Evolutionary conservation across 92 coral and sea anemone genomes (phyloP), one percentile per base, ranked within the genome.

Genomic region (Chrysogorgia sp.): DNA sequence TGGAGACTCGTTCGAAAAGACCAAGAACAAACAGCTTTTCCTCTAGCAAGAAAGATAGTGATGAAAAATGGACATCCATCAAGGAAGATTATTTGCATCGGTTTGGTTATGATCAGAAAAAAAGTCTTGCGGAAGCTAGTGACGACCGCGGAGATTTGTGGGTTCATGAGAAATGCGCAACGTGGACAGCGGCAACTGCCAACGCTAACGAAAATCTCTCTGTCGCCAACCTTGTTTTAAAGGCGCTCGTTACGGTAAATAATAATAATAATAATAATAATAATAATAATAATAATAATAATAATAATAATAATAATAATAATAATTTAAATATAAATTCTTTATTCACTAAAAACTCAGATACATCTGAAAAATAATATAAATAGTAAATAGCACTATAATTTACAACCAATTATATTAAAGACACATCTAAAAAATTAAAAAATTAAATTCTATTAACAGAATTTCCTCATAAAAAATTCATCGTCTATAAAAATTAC

Each of bases 151-250:
- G 99, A 22, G 87, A 80, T 58, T 83, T 96, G 31, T 96, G 97
- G 97, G 99, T 96, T 20, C 99, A 96, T 34, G 99, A 96, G 66
- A 90, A 82, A 63, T 96, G 99, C 84, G 99, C 99, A 0, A 93
- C 97, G 12, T 96, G 99, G 99, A 92, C 99, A 0, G 82, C 92
- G 33, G 86, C 99, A 17, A 80, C 97, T 56, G 24, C 79, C 15
- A 72, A 72, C 37, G 35, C 17, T 52, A 59, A 72, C 32, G 79
- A 72, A 25, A 72, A 72, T 31, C 52, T 55, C 15, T 72, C 50
- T 10, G 79, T 53, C n/a, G 55, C 65, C 15, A 72, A 56, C 50
- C 49, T 72, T 21, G 79, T 72, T 34, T 30, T 19, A 17, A 72
- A 57, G 52, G 79, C 79, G 41, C 58, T 72, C 23, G 53, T 32